Evolutionary conservation across 1,140 invertebrate species (phyloP), one percentile per base, ranked within the genome.

Genomic region (Manduca sexta): DNA sequence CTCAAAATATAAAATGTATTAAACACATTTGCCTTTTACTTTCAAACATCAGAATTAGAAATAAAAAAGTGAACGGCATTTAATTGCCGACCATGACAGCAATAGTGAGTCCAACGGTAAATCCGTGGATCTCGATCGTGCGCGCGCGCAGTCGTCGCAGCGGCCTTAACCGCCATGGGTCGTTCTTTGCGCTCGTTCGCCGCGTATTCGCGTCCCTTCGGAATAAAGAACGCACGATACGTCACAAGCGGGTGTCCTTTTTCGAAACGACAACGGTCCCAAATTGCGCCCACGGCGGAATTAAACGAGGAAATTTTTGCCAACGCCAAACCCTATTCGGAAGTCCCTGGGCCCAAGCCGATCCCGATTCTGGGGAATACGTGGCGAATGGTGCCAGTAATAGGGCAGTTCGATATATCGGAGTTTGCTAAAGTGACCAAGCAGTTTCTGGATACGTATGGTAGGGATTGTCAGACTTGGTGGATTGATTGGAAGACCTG

Each of bases 281-380:
- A 85, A 70, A 68, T 85, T 2, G 82, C 82, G 0, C 77, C 82
- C 10, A 67, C 79, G 0, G 79, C 78, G 0, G 71, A 73, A 2
- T 38, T 85, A 1, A 76, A 53, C 42, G 79, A 82, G 17, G 80
- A 85, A 55, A 64, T 82, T 4, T 82, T 85, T 38, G 61, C 65
- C 5, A 81, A 83, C 41, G 86, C 80, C 0, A 90, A 88, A 71
- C 89, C 92, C 0, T 95, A 94, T 64, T 88, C 90, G 3, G 89
- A 92, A 53, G 91, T 96, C 30, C 94, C 94, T 0, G 94, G 94
- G 10, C 94, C 94, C 0, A 92, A 89, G 67, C 91, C 94, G 0
- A 80, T 95, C 12, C 94, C 94, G 0, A 85, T 96, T 12, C 69
- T 96, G 5, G 94, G 94, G 1, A 96, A 95, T 69, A 93, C 93